Conservation (phyloP, 2,113 vertebrate genomes). For the Aleadryas rufinucha region DNA sequence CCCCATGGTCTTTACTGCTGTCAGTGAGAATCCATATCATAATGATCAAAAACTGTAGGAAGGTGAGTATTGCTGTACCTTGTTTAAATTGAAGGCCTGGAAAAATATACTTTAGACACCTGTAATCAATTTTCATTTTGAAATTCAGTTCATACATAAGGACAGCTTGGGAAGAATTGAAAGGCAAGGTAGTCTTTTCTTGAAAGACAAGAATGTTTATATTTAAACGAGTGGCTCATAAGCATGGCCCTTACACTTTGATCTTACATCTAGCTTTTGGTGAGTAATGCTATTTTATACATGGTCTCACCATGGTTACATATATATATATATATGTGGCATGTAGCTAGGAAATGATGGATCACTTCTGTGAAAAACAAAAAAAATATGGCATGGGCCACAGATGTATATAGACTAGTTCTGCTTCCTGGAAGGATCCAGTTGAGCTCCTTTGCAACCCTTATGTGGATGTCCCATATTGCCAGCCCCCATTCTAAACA, state of each 20-base stretch:
- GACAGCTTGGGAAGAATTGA: not conserved
- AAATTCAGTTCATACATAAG: constrained; percentile 35
- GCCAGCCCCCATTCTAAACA: not conserved
- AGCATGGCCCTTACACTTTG: not conserved
- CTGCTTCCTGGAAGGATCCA: not conserved
- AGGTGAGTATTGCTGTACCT: constrained; percentile 20
- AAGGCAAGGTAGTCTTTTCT: not conserved
- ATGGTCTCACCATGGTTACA: not conserved
- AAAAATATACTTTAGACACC: constrained; percentile 59
- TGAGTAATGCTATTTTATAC: not conserved
- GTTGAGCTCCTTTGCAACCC: not conserved
- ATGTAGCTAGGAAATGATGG: not conserved
- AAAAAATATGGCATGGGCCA: not conserved
- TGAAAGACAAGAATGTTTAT: not conserved
- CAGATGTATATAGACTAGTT: not conserved
- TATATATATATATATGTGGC: not conserved
- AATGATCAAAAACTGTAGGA: constrained; percentile 10
- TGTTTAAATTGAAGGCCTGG: constrained; percentile 14
- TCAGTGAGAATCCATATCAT: not conserved
- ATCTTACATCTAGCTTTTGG: not conserved
- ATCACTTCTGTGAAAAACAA: not conserved
- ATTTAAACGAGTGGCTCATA: not conserved
- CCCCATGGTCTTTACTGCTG: not conserved
- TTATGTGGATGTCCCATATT: not conserved
- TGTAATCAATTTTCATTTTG: constrained; percentile 64